Percentiles rank a stretch among this genome's conserved stretches.
phyloP scores from a whole-genome alignment of 2,113 vertebrate genomes.

The Zosterops japonicus region DNA sequence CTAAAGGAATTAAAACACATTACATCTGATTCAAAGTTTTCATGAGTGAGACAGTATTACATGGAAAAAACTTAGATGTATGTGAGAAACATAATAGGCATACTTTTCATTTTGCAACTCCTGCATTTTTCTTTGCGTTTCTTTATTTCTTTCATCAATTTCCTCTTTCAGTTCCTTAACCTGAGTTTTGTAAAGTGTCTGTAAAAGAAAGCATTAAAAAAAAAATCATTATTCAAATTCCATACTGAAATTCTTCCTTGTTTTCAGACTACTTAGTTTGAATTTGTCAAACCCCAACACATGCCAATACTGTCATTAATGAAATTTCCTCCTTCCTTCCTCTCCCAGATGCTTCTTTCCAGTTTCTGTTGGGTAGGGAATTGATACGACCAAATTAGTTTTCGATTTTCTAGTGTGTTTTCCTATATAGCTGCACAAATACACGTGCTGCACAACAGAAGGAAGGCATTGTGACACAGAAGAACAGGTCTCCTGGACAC shows the following conservation, averaged over 20 bases:
- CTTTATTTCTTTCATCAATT: constrained; percentile 92
- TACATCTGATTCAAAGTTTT: neutral
- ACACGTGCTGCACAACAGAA: neutral
- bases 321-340: neutral
- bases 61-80: neutral
- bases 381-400: neutral
- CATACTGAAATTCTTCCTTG: neutral
- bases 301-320: neutral
- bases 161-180: constrained; percentile 99
- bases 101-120: constrained; percentile 93
- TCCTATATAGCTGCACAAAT: neutral
- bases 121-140: constrained; percentile 88
- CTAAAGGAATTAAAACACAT: neutral
- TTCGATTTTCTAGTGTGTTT: neutral
- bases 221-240: neutral
- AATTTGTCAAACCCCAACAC: neutral
- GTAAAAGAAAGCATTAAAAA: constrained; percentile 54
- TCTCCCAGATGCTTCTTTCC: neutral
- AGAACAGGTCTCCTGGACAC: neutral
- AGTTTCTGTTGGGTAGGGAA: neutral
- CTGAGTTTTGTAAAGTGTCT: constrained; percentile 99
- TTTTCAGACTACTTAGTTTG: neutral
- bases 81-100: constrained; percentile 23
- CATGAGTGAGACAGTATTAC: neutral
- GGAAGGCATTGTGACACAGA: neutral